Percentiles rank a stretch among this genome's conserved stretches.
Evolutionary conservation across 1,140 invertebrate species (phyloP).

Genomic region (Diorhabda carinulata): DNA sequence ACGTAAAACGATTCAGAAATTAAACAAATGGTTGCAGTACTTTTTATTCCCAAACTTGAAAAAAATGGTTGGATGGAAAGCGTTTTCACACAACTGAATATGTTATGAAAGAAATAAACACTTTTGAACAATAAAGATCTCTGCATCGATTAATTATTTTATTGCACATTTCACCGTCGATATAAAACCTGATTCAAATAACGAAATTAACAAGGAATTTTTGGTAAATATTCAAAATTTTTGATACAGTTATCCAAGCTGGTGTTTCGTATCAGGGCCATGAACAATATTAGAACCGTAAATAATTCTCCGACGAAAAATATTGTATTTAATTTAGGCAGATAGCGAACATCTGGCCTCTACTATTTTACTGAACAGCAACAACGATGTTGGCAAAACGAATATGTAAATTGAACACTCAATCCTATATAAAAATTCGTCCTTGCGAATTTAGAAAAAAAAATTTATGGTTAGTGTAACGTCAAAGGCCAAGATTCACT

Average conservation of each 20-base stretch:
- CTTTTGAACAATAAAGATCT: too few relatives aligned
- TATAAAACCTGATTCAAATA: neutral
- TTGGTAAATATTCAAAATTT: neutral
- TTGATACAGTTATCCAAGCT: slow-evolving; percentile 2
- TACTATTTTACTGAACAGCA: slow-evolving; percentile 7
- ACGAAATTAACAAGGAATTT: neutral
- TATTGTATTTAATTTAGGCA: slow-evolving; percentile 10
- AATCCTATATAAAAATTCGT: neutral
- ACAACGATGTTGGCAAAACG: neutral
- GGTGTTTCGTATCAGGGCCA: neutral
- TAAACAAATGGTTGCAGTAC: too few relatives aligned
- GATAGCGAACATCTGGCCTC: slow-evolving; percentile 9
- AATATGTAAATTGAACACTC: slow-evolving; percentile 1
- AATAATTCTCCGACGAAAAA: slow-evolving; percentile 7
- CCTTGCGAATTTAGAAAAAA: neutral
- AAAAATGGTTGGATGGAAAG: too few relatives aligned
- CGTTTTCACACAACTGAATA: too few relatives aligned
- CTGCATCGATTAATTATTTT: too few relatives aligned
- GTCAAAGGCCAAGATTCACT: neutral
- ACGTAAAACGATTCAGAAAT: too few relatives aligned
- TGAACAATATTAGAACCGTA: slow-evolving; percentile 4
- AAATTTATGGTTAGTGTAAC: neutral
- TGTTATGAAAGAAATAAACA: too few relatives aligned
- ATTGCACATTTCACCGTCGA: too few relatives aligned
- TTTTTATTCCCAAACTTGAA: too few relatives aligned